Evolutionary conservation across 2,113 vertebrate species (phyloP), one percentile per base, ranked within the genome.

Genomic region (Alethe castanea): DNA sequence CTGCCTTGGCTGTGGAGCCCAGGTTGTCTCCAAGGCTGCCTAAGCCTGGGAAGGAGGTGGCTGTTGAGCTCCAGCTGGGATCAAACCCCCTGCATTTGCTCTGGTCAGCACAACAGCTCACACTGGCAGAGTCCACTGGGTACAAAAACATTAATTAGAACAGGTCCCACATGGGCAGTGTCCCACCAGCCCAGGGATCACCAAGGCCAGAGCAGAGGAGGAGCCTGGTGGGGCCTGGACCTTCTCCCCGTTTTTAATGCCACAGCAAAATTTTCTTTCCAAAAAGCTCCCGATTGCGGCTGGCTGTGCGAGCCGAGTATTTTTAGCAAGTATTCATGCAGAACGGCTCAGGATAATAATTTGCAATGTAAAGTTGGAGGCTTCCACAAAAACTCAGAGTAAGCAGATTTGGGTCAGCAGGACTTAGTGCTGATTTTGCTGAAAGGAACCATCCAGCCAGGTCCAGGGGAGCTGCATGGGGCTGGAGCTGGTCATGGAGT

Each of bases 121-220:
- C 0, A 0, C 0, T 11, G 53, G 24, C 28, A 7, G 56, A 31
- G 19, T 6, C 9, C 56, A 47, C 20, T 7, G 53, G 14, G 38
- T 3, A 40, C 31, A 44, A 15, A 71, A 7, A 0, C 8, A 1
- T 5, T 3, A 8, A 6, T 23, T 61, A 5, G 29, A 52, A 2
- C 5, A n/a, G 28, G 8, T 31, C 50, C 47, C 3, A 28, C 0
- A 0, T 2, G 14, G 45, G 73, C 64, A 52, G 50, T 0, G 42
- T 74, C 76, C 56, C 61, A 26, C 26, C 70, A 50, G 65, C 73
- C 28, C 70, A 33, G 66, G 42, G 24, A 29, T 16, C 54, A 14
- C 24, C 66, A 20, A 0, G 1, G 16, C 57, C 40, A 3, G 76
- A 33, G 76, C 73, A 31, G 38, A 61, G 31, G 35, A 81, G 11